Conservation (phyloP, 1,140 invertebrate species). For the Tetramorium simillimum region DNA sequence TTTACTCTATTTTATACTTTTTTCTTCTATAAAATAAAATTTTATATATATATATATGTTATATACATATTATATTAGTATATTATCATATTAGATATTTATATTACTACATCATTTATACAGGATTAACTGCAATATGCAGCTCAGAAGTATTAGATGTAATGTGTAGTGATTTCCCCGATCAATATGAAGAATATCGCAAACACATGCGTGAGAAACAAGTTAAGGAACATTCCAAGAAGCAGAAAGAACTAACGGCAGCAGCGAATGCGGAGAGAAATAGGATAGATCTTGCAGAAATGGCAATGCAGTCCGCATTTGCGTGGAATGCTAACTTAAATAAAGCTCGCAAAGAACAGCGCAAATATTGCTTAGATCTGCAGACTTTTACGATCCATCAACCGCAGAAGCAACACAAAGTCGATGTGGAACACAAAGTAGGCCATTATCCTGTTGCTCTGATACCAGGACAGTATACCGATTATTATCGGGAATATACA, state of each 20-base stretch:
- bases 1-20: background rate
- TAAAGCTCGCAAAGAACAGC: conserved; percentile 89
- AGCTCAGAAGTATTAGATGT: conserved; percentile 97
- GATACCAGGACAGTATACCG: conserved; percentile 97
- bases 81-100: background rate
- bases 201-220: conserved; percentile 93
- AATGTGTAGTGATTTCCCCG: conserved; percentile 97
- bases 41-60: no score
- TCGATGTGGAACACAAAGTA: conserved; percentile 85
- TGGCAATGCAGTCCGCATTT: conserved; percentile 94
- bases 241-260: conserved; percentile 88
- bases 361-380: conserved; percentile 90
- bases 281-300: conserved; percentile 91
- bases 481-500: conserved; percentile 90
- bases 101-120: background rate
- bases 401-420: conserved; percentile 86
- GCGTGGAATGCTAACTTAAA: conserved; percentile 96
- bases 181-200: conserved; percentile 97
- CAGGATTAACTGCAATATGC: conserved; percentile 95
- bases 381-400: conserved; percentile 92
- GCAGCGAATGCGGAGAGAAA: conserved; percentile 85
- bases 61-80: background rate
- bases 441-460: conserved; percentile 95
- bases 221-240: conserved; percentile 90
- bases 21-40: no score